phyloP scores from a whole-genome alignment of 2,797 vertebrate species.

The Psittacula echo region DNA sequence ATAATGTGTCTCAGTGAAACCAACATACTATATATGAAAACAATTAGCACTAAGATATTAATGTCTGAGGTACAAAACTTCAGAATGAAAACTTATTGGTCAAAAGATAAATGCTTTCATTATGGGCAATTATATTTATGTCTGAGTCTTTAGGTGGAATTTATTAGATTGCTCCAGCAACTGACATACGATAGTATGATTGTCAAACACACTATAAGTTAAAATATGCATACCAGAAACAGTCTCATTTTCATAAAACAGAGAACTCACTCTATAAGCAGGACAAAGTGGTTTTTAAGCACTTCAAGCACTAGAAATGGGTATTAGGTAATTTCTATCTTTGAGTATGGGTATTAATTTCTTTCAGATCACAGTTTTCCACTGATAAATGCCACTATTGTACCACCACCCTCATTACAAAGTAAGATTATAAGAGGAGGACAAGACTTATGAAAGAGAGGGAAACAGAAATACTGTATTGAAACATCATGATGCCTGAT shows the following conservation, averaged over 20 bases:
- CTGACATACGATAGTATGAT: not conserved
- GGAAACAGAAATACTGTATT: not conserved
- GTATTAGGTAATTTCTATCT: not conserved
- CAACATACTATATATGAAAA: not conserved
- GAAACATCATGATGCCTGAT: rapidly evolving
- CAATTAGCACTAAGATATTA: not conserved
- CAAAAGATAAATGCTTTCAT: not conserved
- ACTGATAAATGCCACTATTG: not conserved
- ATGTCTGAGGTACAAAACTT: not conserved
- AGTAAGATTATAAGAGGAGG: not conserved
- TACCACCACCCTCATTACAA: not conserved
- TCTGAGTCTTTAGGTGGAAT: not conserved
- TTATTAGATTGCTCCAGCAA: not conserved
- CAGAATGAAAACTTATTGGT: not conserved
- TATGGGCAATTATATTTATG: not conserved
- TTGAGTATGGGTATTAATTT: not conserved
- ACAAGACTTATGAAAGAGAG: not conserved
- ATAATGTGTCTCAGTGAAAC: not conserved
- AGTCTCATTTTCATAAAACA: not conserved
- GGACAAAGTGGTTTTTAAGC: not conserved
- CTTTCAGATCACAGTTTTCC: not conserved
- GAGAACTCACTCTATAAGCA: not conserved
- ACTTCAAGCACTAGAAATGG: not conserved
- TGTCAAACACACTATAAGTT: not conserved
- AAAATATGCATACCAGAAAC: not conserved